Evolutionary conservation across 2,797 vertebrate genomes (phyloP).

Genomic region (Kryptopterus vitreolus): DNA sequence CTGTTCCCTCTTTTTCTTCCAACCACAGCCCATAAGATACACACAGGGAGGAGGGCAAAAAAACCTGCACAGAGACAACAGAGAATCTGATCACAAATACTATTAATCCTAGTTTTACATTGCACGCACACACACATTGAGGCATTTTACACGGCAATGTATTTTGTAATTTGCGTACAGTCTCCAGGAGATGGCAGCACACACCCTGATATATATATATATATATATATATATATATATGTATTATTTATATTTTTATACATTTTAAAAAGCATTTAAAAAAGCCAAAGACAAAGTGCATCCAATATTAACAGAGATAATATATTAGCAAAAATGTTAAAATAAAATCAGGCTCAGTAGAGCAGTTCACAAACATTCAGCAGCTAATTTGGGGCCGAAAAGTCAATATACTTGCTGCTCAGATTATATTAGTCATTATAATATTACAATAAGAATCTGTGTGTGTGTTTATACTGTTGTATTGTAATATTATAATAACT

Average conservation of each 20-base stretch:
- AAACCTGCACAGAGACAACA: slow-evolving; percentile 75
- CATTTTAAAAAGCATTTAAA: too few relatives aligned
- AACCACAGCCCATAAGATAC: slow-evolving; percentile 98
- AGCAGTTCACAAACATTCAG: background rate
- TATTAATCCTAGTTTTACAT: background rate
- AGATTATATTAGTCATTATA: background rate
- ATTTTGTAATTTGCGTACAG: background rate
- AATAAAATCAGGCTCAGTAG: background rate
- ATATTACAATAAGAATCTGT: background rate
- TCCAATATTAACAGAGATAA: background rate
- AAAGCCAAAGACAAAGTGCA: background rate
- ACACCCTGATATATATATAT: background rate
- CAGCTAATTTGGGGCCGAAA: too few relatives aligned
- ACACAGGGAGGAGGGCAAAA: slow-evolving; percentile 98
- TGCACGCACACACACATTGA: background rate
- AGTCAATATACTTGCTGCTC: background rate
- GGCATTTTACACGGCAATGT: too few relatives aligned
- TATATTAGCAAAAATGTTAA: background rate
- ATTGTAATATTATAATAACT: too few relatives aligned
- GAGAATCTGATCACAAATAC: background rate
- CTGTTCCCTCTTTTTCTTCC: slow-evolving; percentile 99
- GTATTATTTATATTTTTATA: too few relatives aligned
- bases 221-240: background rate
- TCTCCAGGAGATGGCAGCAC: slow-evolving; percentile 50
- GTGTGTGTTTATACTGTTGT: too few relatives aligned